Evolutionary conservation across 2,113 vertebrate genomes (phyloP), one percentile per base, ranked within the genome.

Genomic region (Kobus ellipsiprymnus): DNA sequence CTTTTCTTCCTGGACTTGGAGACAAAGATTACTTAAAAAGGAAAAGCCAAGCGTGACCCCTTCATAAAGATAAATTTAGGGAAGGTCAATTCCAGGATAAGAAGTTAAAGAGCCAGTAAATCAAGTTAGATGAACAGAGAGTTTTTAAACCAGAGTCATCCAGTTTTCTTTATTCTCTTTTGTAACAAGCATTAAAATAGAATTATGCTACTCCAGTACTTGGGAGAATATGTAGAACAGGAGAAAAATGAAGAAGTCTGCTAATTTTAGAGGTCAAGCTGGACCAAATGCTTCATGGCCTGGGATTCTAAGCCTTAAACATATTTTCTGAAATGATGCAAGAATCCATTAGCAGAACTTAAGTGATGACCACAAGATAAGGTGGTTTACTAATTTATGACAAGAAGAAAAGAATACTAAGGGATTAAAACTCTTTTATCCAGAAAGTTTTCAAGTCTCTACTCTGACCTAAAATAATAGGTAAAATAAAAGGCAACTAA

Each of bases 211-310:
- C 60, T 96, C 95, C 29, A 33, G 7, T 30, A 62, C 14, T 30
- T 62, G 60, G 60, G 29, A 59, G 86, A 95, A 96, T 19, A 98
- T 54, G 44, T 5, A 92, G 27, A 96, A 91, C 71, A 97, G 21
- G 50, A 90, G 44, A 27, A 50, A 67, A 89, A 62, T 52, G 57
- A 92, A 81, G 78, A 87, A 87, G 48, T 59, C 57, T 94, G 64
- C 80, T 97, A 36, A 90, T 81, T 95, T 97, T 93, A 92, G 92
- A 96, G 95, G 87, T 95, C 90, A 97, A 87, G 40, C 62, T 96
- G 36, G 94, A 83, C 85, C 78, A 91, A 85, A 82, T 40, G 19
- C 78, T 93, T 94, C 44, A 87, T 1, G 67, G 87, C 9, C 81
- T 52, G 36, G 17, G 40, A 36, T 96, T 67, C 89, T 11, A 93